Evolutionary conservation across 2,888 invertebrate genomes (phyloP), one percentile per base, ranked within the genome.

Genomic region (Dynastes maya): DNA sequence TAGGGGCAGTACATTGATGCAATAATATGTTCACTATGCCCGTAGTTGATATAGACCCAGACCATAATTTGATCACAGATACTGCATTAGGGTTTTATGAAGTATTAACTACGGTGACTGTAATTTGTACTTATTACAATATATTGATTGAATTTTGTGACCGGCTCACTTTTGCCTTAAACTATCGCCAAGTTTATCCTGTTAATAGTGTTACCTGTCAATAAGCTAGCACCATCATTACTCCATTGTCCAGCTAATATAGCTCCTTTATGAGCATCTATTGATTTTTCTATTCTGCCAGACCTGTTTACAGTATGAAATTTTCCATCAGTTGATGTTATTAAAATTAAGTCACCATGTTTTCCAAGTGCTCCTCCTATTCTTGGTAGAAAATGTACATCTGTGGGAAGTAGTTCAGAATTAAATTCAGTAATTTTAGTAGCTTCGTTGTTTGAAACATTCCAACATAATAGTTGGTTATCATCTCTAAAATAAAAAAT

Each of bases 211-310:
- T 22, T 22, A 95, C 96, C 95, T 85, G 97, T 98, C 13, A 98
- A 90, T 65, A 99, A 91, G n/a, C 98, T 96, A 40, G 97, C 95
- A 2, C 98, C 99, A 89, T 98, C 98, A 76, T 94, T 94, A 88
- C 97, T 97, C 99, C 99, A 99, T 85, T 95, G 93, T 0, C 96
- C 96, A 71, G 94, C 92, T 29, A 98, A 91, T 79, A 97, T 95
- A 11, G 99, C 98, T 1, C 97, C 94, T 86, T 94, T 94, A 87
- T 99, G 99, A 22, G 97, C 99, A 61, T 96, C 95, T 0, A 98
- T 95, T 81, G 93, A 95, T 87, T 98, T 96, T 88, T 99, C 99
- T 78, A 98, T 94, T 40, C 98, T 92, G 0, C 98, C 98, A 84
- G 93, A 95, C 86, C 95, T 94, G 84, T 95, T 96, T 22, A 98